Conservation (phyloP, 2,888 invertebrate genomes). For the Papilio demoleus region DNA sequence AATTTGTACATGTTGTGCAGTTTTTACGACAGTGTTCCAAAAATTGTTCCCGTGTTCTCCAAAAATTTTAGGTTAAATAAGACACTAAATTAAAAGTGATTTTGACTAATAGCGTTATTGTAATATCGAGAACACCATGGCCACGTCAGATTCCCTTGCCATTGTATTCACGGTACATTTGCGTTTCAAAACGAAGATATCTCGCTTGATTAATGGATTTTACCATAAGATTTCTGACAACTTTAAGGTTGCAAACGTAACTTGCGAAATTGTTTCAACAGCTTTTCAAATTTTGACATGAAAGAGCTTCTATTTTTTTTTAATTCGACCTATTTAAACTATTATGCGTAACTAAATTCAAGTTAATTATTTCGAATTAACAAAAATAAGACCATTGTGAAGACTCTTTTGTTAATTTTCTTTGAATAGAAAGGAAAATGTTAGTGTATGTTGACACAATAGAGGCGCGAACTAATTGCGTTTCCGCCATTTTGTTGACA, state of each 20-base stretch:
- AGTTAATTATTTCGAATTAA: slow-evolving; percentile 8
- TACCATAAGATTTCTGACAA: slow-evolving; percentile 74
- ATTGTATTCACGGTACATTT: slow-evolving; percentile 75
- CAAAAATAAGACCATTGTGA: background rate
- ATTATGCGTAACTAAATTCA: background rate
- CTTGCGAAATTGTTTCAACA: slow-evolving; percentile 32
- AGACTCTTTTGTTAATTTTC: slow-evolving; percentile 19
- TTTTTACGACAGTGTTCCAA: too few relatives aligned
- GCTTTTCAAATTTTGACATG: slow-evolving; percentile 14
- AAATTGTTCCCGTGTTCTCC: too few relatives aligned
- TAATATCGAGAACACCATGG: slow-evolving; percentile 36
- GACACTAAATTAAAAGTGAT: too few relatives aligned
- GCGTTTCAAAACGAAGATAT: slow-evolving; percentile 65
- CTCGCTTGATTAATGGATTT: slow-evolving; percentile 77
- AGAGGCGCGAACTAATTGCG: slow-evolving; percentile 38
- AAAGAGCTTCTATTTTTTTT: background rate
- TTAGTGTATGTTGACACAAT: slow-evolving; percentile 16
- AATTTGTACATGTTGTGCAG: too few relatives aligned
- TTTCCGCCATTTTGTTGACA: slow-evolving; percentile 39
- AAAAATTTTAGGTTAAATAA: too few relatives aligned
- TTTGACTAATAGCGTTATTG: slow-evolving; percentile 25
- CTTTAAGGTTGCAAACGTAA: slow-evolving; percentile 56
- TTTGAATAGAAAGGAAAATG: slow-evolving; percentile 24
- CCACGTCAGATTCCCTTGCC: slow-evolving; percentile 51
- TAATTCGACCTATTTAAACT: too few relatives aligned